These are phyloP conservation scores for Stenurella melanura DNA, from an alignment of 2,888 invertebrate species.

Conservation along the genomic window DNA sequence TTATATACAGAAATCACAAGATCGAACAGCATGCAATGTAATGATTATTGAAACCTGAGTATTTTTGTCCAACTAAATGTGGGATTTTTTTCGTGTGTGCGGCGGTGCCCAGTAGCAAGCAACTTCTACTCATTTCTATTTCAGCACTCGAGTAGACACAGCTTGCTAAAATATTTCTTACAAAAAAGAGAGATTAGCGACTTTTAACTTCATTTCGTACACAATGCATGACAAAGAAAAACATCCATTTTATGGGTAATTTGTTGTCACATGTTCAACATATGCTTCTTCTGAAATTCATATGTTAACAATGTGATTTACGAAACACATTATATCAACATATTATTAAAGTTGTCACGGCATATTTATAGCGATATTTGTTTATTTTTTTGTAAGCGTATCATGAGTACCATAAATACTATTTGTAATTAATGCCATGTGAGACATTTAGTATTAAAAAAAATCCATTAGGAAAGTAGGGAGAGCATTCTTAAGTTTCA, in stretches of 20 bases:
- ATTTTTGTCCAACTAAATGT: no score
- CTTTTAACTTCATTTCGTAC: background rate
- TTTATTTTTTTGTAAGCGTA: slow-evolving; percentile 21
- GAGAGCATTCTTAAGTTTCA: background rate
- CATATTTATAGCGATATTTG: slow-evolving; percentile 31
- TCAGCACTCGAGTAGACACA: background rate
- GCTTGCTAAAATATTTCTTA: slow-evolving; percentile 8
- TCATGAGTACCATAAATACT: slow-evolving; percentile 17
- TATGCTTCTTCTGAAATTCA: slow-evolving; percentile 32
- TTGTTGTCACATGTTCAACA: slow-evolving; percentile 28
- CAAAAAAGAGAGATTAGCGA: background rate
- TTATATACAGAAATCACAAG: no score
- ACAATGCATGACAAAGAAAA: slow-evolving; percentile 1
- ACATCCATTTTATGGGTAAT: slow-evolving; percentile 24
- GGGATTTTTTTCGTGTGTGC: no score
- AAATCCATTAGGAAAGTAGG: slow-evolving; percentile 35
- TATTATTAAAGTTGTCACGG: slow-evolving; percentile 34
- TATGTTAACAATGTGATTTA: slow-evolving; percentile 52
- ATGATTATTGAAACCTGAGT: no score
- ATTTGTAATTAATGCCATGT: slow-evolving; percentile 26
- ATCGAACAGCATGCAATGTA: no score
- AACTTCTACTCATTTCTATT: slow-evolving; percentile 5
- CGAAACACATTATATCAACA: slow-evolving; percentile 35
- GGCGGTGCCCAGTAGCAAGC: no score
- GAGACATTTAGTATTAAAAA: slow-evolving; percentile 25